Percentiles rank a stretch among this genome's conserved stretches.
Conservation (phyloP, 2,888 invertebrate species). For the Phyllotreta striolata region DNA sequence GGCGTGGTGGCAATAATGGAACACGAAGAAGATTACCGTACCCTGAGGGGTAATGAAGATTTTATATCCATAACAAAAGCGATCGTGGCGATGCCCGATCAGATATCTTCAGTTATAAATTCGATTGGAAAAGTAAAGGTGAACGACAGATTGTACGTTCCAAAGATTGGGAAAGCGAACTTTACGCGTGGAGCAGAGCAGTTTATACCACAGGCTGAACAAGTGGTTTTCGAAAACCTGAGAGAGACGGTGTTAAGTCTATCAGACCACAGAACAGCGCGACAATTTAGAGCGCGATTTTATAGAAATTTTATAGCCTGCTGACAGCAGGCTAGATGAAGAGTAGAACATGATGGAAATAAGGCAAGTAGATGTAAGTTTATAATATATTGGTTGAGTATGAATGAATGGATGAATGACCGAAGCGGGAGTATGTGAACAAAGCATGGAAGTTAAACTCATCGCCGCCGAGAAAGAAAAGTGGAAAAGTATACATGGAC, state of each 20-base stretch:
- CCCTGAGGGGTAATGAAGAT: background rate
- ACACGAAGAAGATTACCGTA: constrained; percentile 13
- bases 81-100: constrained; percentile 2
- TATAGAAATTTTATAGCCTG: too few species aligned
- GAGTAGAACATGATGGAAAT: too few species aligned
- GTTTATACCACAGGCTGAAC: background rate
- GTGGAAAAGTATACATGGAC: too few species aligned
- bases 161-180: constrained; percentile 7
- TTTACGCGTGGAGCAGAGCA: background rate
- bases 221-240: background rate
- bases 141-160: background rate
- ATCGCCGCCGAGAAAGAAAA: too few species aligned
- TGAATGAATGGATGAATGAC: too few species aligned
- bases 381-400: too few species aligned
- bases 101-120: constrained; percentile 1
- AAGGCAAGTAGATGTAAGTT: too few species aligned
- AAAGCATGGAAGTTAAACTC: too few species aligned
- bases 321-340: too few species aligned
- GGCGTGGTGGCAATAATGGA: background rate
- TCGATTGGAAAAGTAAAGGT: constrained; percentile 7
- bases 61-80: background rate
- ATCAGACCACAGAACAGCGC: background rate
- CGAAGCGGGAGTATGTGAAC: too few species aligned
- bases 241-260: background rate
- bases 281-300: background rate